Conservation (phyloP, 2,797 vertebrate species). For the Okamejei kenojei region DNA sequence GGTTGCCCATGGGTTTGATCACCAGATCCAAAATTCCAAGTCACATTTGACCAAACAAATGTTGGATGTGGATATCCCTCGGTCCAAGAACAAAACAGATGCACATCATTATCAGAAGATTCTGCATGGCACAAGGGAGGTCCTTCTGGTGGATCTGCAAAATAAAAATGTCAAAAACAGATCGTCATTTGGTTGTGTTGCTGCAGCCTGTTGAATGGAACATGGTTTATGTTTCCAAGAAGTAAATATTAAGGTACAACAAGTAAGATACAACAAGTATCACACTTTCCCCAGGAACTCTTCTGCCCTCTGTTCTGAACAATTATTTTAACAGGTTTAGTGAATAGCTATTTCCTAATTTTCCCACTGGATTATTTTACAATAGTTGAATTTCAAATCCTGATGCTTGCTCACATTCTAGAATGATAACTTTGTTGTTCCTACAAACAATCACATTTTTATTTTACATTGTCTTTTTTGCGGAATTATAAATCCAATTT, state of each 20-base stretch:
- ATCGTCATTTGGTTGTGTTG: neutral
- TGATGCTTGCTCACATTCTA: neutral
- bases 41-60: constrained; percentile 62
- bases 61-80: constrained; percentile 70
- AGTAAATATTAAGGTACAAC: too few relatives aligned
- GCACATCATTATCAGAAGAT: constrained; percentile 42
- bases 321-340: neutral
- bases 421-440: neutral
- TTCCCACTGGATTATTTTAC: neutral
- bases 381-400: neutral
- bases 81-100: constrained; percentile 72
- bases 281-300: neutral
- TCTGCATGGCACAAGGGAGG: constrained; percentile 63
- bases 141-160: constrained; percentile 60
- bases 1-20: constrained; percentile 39
- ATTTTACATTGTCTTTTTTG: neutral
- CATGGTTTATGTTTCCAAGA: neutral
- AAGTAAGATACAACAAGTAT: neutral
- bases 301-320: neutral
- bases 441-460: neutral
- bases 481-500: neutral
- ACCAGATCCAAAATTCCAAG: neutral
- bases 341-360: neutral
- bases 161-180: constrained; percentile 15
- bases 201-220: neutral